Percentiles rank a stretch among this genome's conserved stretches.
These are phyloP conservation scores for Campylorhamphus procurvoides DNA, from an alignment of 2,113 vertebrate species.

Conservation along the genomic window DNA sequence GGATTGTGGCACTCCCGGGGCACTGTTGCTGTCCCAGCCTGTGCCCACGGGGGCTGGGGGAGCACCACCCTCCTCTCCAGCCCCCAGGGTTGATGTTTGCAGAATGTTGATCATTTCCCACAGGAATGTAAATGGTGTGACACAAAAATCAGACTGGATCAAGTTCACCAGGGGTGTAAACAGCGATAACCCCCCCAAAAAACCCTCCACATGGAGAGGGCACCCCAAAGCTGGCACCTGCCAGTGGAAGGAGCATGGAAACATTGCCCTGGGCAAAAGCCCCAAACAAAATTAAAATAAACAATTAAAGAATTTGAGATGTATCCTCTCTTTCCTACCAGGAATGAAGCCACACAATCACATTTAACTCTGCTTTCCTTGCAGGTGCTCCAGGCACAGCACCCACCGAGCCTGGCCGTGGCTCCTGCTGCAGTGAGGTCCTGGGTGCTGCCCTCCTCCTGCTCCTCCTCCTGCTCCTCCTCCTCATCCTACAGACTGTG, in stretches of 20 bases:
- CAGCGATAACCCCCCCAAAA: neutral
- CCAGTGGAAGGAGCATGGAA: neutral
- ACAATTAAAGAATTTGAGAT: neutral
- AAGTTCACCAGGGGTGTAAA: neutral
- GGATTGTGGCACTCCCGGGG: accelerated
- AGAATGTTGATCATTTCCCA: neutral
- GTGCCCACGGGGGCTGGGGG: neutral
- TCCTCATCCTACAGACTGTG: neutral
- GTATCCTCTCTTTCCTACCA: neutral
- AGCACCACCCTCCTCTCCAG: neutral
- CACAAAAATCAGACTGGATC: neutral
- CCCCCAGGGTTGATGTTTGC: accelerated
- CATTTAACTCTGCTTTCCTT: neutral
- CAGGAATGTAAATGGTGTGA: neutral
- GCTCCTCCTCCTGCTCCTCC: neutral
- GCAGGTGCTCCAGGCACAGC: neutral
- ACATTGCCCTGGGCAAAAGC: neutral
- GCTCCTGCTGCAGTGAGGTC: neutral
- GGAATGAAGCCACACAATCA: accelerated
- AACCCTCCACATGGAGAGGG: accelerated
- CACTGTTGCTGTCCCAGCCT: neutral
- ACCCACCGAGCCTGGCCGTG: accelerated
- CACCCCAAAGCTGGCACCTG: neutral
- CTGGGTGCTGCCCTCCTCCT: neutral
- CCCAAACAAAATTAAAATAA: neutral